phyloP scores from a whole-genome alignment of 2,113 vertebrate species.

The Hucho hucho region DNA sequence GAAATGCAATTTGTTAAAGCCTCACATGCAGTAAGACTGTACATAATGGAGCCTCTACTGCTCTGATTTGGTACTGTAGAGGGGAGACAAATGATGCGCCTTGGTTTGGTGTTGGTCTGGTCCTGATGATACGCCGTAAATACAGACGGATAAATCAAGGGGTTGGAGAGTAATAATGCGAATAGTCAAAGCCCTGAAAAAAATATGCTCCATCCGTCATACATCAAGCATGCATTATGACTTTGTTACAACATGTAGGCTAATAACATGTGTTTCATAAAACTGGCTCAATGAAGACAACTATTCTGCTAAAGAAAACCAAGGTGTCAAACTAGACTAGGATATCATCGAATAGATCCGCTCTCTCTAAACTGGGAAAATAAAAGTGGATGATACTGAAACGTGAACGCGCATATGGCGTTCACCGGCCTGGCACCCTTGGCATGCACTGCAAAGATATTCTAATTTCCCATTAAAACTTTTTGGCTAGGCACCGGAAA shows the following conservation, averaged over 20 bases:
- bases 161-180: no score
- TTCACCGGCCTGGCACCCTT: background rate
- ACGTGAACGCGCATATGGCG: background rate
- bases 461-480: background rate
- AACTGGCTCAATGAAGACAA: background rate
- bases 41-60: no score
- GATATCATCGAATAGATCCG: no score
- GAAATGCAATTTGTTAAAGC: constrained; percentile 34
- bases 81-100: constrained; percentile 10
- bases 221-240: no score
- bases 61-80: no score
- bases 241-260: no score
- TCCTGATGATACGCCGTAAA: no score
- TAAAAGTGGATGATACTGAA: background rate
- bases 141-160: no score
- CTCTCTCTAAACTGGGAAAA: background rate
- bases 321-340: no score
- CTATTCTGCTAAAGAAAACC: background rate
- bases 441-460: background rate
- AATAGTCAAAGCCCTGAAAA: no score
- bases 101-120: no score
- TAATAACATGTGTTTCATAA: background rate
- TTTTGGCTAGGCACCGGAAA: constrained; percentile 63
- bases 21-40: background rate
- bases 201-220: no score